A percentile compares a stretch with the other conserved stretches of the same genome.
phyloP scores from a whole-genome alignment of 2,797 vertebrate genomes.

The Hylomyscus alleni region DNA sequence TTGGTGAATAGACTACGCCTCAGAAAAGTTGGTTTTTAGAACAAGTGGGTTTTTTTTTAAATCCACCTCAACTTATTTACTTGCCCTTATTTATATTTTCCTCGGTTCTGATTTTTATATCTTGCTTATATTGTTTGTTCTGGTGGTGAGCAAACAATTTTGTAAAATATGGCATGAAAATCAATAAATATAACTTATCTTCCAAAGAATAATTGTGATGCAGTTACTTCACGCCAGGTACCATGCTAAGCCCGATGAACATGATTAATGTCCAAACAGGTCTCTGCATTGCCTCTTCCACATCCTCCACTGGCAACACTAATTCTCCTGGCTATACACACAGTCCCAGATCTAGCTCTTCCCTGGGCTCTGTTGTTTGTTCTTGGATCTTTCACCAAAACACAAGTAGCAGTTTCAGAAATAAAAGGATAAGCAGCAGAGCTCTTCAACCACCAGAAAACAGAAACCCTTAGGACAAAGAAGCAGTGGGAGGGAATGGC shows the following conservation, averaged over 20 bases:
- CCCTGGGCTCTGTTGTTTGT: not conserved
- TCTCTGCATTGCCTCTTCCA: not conserved
- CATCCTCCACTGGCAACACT: not conserved
- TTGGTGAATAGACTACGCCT: not conserved
- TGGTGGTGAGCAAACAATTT: conserved; percentile 4
- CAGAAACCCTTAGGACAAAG: not conserved
- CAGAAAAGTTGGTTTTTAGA: not conserved
- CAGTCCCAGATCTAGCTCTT: not conserved
- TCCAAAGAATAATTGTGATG: not conserved
- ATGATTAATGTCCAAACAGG: not conserved
- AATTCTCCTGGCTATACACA: not conserved
- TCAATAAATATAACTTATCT: not conserved
- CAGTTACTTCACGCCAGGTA: not conserved
- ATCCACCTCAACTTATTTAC: not conserved
- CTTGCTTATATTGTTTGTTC: conserved; percentile 5
- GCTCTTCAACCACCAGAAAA: not conserved
- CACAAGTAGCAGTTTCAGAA: conserved; percentile 20
- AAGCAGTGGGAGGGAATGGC: not conserved
- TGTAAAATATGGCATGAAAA: not conserved
- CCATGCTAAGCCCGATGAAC: too few relatives aligned
- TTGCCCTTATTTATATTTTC: not conserved
- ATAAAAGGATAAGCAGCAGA: conserved; percentile 31
- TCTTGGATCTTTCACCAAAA: conserved; percentile 43
- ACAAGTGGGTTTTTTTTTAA: not conserved
- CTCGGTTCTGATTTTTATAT: conserved; percentile 14